These are phyloP conservation scores for Archivesica marissinica DNA, from an alignment of 1,140 invertebrate genomes.

Conservation along the genomic window DNA sequence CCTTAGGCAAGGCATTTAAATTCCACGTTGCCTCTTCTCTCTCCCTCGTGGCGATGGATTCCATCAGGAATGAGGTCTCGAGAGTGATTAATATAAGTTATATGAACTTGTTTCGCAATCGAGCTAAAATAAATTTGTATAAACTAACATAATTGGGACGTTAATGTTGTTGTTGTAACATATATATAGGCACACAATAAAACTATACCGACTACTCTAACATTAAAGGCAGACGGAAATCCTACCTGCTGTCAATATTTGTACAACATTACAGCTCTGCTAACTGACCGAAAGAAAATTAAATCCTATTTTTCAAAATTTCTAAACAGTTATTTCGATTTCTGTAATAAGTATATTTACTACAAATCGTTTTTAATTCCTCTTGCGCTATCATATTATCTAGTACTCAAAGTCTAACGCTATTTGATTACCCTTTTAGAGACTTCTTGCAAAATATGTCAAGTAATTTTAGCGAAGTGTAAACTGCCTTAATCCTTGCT, in stretches of 20 bases:
- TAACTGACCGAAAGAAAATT: slow-evolving; percentile 4
- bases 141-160: too few species aligned
- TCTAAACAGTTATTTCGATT: neutral
- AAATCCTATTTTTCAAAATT: neutral
- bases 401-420: neutral
- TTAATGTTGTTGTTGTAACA: too few species aligned
- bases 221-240: too few species aligned
- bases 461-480: neutral
- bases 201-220: too few species aligned
- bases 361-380: neutral
- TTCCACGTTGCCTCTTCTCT: too few species aligned
- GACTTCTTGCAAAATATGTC: neutral
- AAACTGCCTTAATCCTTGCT: neutral
- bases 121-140: too few species aligned
- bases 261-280: neutral
- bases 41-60: too few species aligned
- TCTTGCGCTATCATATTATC: neutral
- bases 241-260: neutral
- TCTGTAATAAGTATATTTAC: neutral
- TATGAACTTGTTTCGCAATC: too few species aligned
- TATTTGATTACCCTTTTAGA: neutral
- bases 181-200: too few species aligned
- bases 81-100: too few species aligned
- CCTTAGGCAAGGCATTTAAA: too few species aligned
- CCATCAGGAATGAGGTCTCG: too few species aligned